Base-by-base conservation (phyloP, 1,140 invertebrate genomes). In the Bombyx mori region DNA sequence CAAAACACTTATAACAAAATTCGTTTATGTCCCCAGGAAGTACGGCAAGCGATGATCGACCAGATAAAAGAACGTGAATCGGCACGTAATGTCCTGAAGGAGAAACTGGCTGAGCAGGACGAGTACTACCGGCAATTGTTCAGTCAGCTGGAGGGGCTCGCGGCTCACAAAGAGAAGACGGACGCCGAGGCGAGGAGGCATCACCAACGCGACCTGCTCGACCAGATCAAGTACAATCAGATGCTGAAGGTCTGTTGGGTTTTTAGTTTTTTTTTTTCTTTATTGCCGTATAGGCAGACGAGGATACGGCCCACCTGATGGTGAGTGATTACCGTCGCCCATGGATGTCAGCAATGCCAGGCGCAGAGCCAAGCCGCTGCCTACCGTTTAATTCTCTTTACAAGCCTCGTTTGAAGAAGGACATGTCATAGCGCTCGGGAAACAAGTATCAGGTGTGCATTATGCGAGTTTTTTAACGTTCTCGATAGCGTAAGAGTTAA, bases 171-270 rank as follows among this genome's bases (percentile, higher is more conserved):
- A 54, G 54, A 76, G 6, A 22, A 73, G 4, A 73, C 71, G 0
- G 80, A 83, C n/a, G 76, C 75, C 1, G 63, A 77, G 53, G 54
- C 46, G 0, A 66, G 71, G 52, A 81, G 79, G 53, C 9, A 62
- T 7, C 68, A 77, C 43, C 79, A 85, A 48, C 55, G 56, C 7
- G 56, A 79, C 4, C 42, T 85, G 26, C 8, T 79, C 12, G 60
- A 75, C 2, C 82, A 85, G 58, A 82, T 85, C 1, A 74, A 80
- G 43, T 82, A 82, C 49, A 82, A 79, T 46, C 80, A 79, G 47
- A 35, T 76, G 7, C 63, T 85, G 35, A 84, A 82, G 75, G 81
- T 84, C 53, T 48, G 54, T 53, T 45, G 26, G 7, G 42, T 35
- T 35, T 35, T 35, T 35, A 35, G 26, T 1, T 35, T 35, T n/a